Base-by-base conservation (phyloP, 1,140 invertebrate species). In the Tetramorium alpestre region DNA sequence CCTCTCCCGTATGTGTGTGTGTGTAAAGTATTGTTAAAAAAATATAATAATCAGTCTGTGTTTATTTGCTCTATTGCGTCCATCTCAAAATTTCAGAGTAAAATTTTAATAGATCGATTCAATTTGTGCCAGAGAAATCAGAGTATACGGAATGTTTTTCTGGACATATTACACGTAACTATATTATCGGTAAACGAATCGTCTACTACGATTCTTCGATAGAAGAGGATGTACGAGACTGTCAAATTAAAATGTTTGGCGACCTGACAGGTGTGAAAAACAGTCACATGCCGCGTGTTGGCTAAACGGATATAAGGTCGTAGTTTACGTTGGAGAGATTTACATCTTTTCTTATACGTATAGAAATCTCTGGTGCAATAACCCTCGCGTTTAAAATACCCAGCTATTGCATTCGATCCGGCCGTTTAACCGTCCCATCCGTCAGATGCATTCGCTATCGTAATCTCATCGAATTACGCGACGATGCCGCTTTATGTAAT, bases 201-300 rank as follows among this genome's bases (percentile, higher is more conserved):
- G 11, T 76, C 54, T 72, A 38, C 13, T 62, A 22, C 10, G 13
- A 54, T 33, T 86, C 13, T n/a, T 22, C 22, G 22, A 16, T 13
- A 8, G 13, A 87, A 18, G 13, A 90, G 77, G 65, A 84, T 87
- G 89, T 90, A 89, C 28, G 58, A 67, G 54, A 58, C 72, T 75
- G 72, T 86, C 89, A 89, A 92, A 93, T 92, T 93, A 91, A 93
- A 89, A 87, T 88, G 86, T 93, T 90, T 85, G 90, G 91, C 87
- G 91, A 91, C 88, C 89, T 89, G 89, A 91, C 82, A 78, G 84
- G 86, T 90, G 92, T 65, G 81, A 89, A 92, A 90, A 81, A 72
- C 88, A 91, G 89, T 93, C 91, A 91, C 91, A 91, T 90, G 90
- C 54, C 76, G 47, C 33, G 75, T 87, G 77, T 90, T 89, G 41